Evolutionary conservation across 2,888 invertebrate genomes (phyloP), one percentile per base, ranked within the genome.

Genomic region (Ennomos quercinarius): DNA sequence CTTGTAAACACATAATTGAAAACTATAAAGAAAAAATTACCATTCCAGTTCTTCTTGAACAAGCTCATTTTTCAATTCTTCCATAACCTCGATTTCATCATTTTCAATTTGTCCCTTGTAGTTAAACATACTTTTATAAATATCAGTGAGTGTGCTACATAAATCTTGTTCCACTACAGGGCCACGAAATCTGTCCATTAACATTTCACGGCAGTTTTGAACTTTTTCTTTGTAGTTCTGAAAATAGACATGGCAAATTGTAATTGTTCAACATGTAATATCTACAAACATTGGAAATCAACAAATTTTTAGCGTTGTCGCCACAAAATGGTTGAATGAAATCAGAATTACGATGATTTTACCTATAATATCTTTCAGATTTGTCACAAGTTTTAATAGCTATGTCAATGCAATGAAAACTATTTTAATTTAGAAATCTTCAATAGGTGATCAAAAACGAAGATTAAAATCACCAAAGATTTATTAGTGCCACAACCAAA

Each of bases 21-120:
- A 56, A 41, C 9, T 42, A 27, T 34, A 35, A n/a, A 9, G n/a
- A 41, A 36, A 13, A n/a, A 37, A 42, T 60, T 76, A 91, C 91
- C 92, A 91, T 66, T 89, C 75, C 35, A 89, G 66, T 76, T 92
- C 91, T 71, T 91, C 90, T 64, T 89, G 85, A 11, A 92, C 79
- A 48, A 92, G 77, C 70, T 92, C 90, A 66, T 80, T 79, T 75
- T 83, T 84, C 44, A 92, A 77, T 72, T 86, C 85, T 62, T 87
- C 82, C 41, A 89, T 67, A 6, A 87, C 56, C 60, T 84, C 73
- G 56, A 73, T 66, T 75, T 91, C 91, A 70, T 91, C 86, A 63
- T 77, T 80, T 71, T 85, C 80, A 48, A 75, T 61, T 41, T 57
- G 55, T 45, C 75, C 72, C 58, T 77, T 65, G 60, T 78, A 78